Evolutionary conservation across 2,888 invertebrate species (phyloP).

Genomic region (Sinohyriopsis cumingii): DNA sequence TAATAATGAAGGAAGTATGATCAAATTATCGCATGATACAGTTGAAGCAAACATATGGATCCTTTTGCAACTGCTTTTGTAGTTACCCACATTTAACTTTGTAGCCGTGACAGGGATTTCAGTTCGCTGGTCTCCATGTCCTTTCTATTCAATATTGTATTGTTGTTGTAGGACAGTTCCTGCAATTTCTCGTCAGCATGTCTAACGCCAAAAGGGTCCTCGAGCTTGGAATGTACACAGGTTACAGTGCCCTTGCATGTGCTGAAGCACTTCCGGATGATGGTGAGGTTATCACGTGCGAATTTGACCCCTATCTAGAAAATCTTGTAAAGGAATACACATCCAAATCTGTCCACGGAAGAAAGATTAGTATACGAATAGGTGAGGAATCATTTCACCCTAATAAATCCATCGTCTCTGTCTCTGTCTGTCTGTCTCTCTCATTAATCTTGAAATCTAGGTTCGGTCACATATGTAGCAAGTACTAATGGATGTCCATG

Average conservation of each 20-base stretch:
- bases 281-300: conserved; percentile 49
- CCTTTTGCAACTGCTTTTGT: too few relatives aligned
- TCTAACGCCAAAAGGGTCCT: conserved; percentile 47
- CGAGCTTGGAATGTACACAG: conserved; percentile 58
- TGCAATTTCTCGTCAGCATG: conserved; percentile 52
- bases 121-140: too few relatives aligned
- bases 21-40: too few relatives aligned
- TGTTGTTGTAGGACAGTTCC: conserved; percentile 42
- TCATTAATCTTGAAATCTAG: neutral
- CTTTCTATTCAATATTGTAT: neutral
- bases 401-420: neutral
- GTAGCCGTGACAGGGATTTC: too few relatives aligned
- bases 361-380: conserved; percentile 43
- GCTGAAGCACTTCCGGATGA: conserved; percentile 56
- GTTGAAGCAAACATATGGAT: too few relatives aligned
- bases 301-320: conserved; percentile 45
- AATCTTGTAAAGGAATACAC: conserved; percentile 33
- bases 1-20: too few relatives aligned
- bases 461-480: neutral
- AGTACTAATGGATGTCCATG: too few relatives aligned
- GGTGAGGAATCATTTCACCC: conserved; percentile 25
- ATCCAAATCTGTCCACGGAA: conserved; percentile 42
- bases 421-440: conserved; percentile 6
- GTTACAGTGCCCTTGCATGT: conserved; percentile 54
- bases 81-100: too few relatives aligned